Percentiles rank a stretch among this genome's conserved stretches.
phyloP scores from a whole-genome alignment of 2,888 invertebrate genomes.

The Troglohyphantes excavatus region DNA sequence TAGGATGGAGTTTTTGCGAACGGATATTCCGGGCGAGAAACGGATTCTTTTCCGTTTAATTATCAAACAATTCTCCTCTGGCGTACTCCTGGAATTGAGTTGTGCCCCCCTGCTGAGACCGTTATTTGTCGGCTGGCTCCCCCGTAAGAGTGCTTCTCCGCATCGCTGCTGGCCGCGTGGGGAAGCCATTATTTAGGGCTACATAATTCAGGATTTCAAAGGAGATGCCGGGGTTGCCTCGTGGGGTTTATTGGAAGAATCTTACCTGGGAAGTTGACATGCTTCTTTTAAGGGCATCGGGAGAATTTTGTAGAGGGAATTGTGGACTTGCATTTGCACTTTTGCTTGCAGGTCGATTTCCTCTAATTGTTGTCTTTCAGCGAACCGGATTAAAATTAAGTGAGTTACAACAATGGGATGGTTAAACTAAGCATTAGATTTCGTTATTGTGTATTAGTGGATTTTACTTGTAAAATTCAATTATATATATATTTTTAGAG shows the following conservation, averaged over 20 bases:
- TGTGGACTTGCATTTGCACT: too few relatives aligned
- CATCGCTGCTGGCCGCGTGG: background rate
- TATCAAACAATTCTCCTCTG: background rate
- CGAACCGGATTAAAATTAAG: too few relatives aligned
- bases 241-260: background rate
- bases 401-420: too few relatives aligned
- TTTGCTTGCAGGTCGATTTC: too few relatives aligned
- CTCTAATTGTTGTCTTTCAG: too few relatives aligned
- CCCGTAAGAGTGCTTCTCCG: background rate
- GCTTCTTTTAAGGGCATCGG: background rate
- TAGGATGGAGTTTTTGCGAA: background rate
- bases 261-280: background rate
- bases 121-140: background rate
- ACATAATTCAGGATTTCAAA: background rate
- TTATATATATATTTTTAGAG: too few relatives aligned
- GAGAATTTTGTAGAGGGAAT: background rate
- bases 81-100: slow-evolving; percentile 1
- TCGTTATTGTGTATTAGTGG: too few relatives aligned
- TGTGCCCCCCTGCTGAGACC: background rate
- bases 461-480: too few relatives aligned
- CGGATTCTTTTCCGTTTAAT: background rate
- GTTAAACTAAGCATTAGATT: too few relatives aligned
- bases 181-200: background rate
- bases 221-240: background rate
- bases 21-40: background rate